A percentile compares a stretch with the other conserved stretches of the same genome.
These are phyloP conservation scores for Armadillidium nasatum DNA, from an alignment of 1,140 invertebrate genomes.

Conservation along the genomic window DNA sequence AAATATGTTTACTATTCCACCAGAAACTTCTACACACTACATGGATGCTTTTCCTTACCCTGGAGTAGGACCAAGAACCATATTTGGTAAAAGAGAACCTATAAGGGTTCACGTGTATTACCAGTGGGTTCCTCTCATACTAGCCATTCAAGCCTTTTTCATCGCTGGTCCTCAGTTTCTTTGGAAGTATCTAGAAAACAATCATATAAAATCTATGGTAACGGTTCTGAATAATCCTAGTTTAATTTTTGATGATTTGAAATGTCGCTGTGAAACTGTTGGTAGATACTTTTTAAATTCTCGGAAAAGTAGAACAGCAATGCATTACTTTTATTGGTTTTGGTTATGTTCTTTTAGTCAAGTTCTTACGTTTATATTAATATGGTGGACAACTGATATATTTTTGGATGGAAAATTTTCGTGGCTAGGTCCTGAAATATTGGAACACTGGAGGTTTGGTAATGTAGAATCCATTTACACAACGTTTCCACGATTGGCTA, in stretches of 20 bases:
- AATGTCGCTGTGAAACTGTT: neutral
- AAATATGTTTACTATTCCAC: neutral
- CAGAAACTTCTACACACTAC: neutral
- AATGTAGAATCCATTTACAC: neutral
- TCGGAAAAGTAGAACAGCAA: neutral
- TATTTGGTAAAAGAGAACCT: neutral
- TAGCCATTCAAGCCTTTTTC: neutral
- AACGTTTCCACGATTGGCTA: neutral
- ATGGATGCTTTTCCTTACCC: neutral
- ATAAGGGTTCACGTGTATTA: neutral
- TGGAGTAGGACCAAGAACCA: neutral
- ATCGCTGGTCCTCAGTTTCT: neutral
- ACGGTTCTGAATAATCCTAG: neutral
- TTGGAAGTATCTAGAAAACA: neutral
- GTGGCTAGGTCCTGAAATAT: neutral
- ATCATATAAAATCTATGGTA: neutral
- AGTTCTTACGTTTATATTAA: neutral
- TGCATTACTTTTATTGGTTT: conserved; percentile 1
- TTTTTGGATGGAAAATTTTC: neutral
- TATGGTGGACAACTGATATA: neutral
- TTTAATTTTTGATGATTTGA: neutral
- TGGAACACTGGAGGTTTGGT: neutral
- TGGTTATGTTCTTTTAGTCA: neutral
- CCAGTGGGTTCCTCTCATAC: neutral
- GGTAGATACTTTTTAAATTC: neutral